Conservation (phyloP, 2,888 invertebrate species). For the Platycheirus rosarum region DNA sequence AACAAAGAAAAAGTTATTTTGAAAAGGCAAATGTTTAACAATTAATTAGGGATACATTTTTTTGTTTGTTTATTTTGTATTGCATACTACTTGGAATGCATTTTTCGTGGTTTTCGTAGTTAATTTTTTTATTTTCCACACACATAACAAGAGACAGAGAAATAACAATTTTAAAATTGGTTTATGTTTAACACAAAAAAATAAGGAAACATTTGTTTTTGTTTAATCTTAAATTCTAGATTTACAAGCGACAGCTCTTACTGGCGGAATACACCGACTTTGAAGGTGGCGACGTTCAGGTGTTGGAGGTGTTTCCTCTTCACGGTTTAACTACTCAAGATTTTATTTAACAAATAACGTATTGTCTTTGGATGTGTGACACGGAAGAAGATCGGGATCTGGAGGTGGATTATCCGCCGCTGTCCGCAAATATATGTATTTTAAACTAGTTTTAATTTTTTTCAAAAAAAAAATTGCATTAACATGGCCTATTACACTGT, state of each 20-base stretch:
- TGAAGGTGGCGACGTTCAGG: slow-evolving; percentile 16
- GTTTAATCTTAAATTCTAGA: slow-evolving; percentile 58
- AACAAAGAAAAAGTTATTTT: slow-evolving; percentile 62
- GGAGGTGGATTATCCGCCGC: slow-evolving; percentile 43
- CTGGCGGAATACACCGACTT: slow-evolving; percentile 48
- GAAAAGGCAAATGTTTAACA: slow-evolving; percentile 55
- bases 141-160: slow-evolving; percentile 60
- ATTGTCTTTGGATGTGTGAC: slow-evolving; percentile 67
- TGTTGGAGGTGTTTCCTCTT: slow-evolving; percentile 48
- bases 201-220: slow-evolving; percentile 49
- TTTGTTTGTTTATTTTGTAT: slow-evolving; percentile 44
- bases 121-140: slow-evolving; percentile 23
- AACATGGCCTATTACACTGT: slow-evolving; percentile 71
- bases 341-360: slow-evolving; percentile 52
- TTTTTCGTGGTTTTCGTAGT: slow-evolving; percentile 52
- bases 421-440: slow-evolving; percentile 48
- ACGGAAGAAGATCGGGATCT: slow-evolving; percentile 38
- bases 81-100: slow-evolving; percentile 70
- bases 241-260: slow-evolving; percentile 51
- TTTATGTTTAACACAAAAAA: slow-evolving; percentile 50
- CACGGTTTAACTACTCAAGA: slow-evolving; percentile 42
- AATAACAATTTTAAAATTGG: slow-evolving; percentile 56
- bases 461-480: slow-evolving; percentile 57
- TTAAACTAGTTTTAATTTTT: slow-evolving; percentile 37
- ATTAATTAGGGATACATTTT: slow-evolving; percentile 54